Conservation (phyloP, 2,888 invertebrate genomes). For the Himalopsyche tibetana region DNA sequence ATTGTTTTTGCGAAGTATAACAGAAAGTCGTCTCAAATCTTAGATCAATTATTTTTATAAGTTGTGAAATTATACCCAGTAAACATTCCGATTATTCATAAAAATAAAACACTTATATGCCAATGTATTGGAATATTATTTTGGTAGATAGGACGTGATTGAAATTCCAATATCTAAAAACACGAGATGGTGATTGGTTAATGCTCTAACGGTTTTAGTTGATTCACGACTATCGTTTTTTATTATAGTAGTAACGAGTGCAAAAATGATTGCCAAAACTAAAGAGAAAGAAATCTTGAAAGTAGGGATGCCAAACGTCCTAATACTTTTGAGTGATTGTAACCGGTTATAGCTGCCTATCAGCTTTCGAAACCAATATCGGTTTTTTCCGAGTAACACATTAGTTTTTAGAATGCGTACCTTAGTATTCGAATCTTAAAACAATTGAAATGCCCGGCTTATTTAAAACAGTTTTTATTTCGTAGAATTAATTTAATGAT, state of each 20-base stretch:
- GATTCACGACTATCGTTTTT: background rate
- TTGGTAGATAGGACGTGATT: background rate
- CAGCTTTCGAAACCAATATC: too few relatives aligned
- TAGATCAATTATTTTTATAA: background rate
- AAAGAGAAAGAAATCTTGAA: background rate
- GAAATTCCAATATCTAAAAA: background rate
- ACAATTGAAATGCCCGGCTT: too few relatives aligned
- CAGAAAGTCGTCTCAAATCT: background rate
- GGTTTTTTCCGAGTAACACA: too few relatives aligned
- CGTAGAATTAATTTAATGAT: too few relatives aligned
- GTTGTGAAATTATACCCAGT: background rate
- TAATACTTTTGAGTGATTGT: too few relatives aligned
- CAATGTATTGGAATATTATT: background rate
- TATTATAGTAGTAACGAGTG: background rate
- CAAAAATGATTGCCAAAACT: slow-evolving; percentile 1
- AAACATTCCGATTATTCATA: background rate
- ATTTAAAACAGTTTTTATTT: too few relatives aligned
- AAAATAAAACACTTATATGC: background rate
- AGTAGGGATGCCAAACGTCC: too few relatives aligned
- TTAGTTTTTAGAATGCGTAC: too few relatives aligned
- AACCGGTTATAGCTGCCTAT: too few relatives aligned
- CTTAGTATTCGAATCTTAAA: too few relatives aligned
- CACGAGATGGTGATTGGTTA: background rate
- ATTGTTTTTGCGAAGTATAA: background rate
- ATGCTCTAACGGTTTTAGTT: background rate